Base-by-base conservation (phyloP, 1,140 invertebrate species). In the Tribolium castaneum region DNA sequence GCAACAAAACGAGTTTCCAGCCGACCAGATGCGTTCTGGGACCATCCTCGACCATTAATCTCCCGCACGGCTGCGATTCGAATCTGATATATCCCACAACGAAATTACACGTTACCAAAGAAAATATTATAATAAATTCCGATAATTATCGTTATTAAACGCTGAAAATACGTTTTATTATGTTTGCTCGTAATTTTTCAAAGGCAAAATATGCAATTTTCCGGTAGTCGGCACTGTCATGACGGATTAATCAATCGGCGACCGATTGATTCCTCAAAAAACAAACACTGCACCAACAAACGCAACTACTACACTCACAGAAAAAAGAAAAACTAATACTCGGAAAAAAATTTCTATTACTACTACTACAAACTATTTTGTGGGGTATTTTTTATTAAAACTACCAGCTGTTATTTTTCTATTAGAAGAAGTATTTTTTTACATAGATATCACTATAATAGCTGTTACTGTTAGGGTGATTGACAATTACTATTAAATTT, bases 61-160 rank as follows among this genome's bases (percentile, higher is more conserved):
- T 70, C 56, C 39, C 54, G 54, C 50, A 45, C 79, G 74, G 59
- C 72, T 74, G 76, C 71, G 75, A 77, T 81, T 80, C 76, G 75
- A 78, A 83, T 83, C 83, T 82, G 81, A 81, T 80, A 83, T 75
- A 77, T 82, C 80, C 80, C 81, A 81, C 81, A 78, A 82, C 80
- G 77, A 85, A 85, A 85, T 85, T 85, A 85, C 80, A 85, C 75
- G 84, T 84, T 85, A 81, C 81, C 16, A 70, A 80, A 82, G 81
- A 82, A 82, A 83, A 84, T 83, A 85, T 84, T 82, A 84, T 83
- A 84, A 84, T 85, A 85, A 85, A 84, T 84, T 84, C 83, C 83
- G 83, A 85, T 85, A 85, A 85, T 85, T 84, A 85, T 85, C 83
- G 79, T 85, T 84, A 85, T 85, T 85, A 85, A 84, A 80, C 77